A percentile compares a stretch with the other conserved stretches of the same genome.
These are phyloP conservation scores for Sycophila sp. DNA, from an alignment of 1,140 invertebrate species.

Conservation along the genomic window DNA sequence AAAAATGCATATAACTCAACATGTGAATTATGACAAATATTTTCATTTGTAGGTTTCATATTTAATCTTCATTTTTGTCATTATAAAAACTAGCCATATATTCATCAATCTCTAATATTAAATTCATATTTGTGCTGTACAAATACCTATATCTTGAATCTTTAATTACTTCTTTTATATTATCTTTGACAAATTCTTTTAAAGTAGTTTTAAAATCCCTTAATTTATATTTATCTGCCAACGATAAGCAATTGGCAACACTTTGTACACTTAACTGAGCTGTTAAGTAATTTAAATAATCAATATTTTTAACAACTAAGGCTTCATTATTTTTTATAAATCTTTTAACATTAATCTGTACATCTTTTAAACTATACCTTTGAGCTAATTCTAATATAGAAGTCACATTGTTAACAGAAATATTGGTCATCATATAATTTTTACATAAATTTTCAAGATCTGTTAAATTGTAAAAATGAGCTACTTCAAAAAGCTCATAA, in stretches of 20 bases:
- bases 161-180: constrained; percentile 16
- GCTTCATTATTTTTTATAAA: constrained; percentile 21
- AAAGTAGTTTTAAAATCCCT: constrained; percentile 9
- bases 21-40: neutral
- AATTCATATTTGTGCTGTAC: constrained; percentile 4
- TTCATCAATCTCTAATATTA: constrained; percentile 21
- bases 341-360: neutral
- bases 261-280: neutral
- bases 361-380: constrained; percentile 13
- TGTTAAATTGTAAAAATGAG: constrained; percentile 14
- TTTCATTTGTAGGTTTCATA: neutral
- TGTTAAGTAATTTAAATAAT: constrained; percentile 12
- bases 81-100: constrained; percentile 13
- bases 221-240: constrained; percentile 21
- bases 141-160: constrained; percentile 16
- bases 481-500: constrained; percentile 1
- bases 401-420: constrained; percentile 3
- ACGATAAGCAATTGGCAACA: constrained; percentile 3
- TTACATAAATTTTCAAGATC: constrained; percentile 12
- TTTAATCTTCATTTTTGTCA: neutral
- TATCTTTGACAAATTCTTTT: constrained; percentile 16
- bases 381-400: neutral
- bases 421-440: constrained; percentile 7
- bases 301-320: neutral
- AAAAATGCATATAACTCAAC: no score